These are phyloP conservation scores for Cnemophilus loriae DNA, from an alignment of 2,113 vertebrate genomes.

Conservation along the genomic window DNA sequence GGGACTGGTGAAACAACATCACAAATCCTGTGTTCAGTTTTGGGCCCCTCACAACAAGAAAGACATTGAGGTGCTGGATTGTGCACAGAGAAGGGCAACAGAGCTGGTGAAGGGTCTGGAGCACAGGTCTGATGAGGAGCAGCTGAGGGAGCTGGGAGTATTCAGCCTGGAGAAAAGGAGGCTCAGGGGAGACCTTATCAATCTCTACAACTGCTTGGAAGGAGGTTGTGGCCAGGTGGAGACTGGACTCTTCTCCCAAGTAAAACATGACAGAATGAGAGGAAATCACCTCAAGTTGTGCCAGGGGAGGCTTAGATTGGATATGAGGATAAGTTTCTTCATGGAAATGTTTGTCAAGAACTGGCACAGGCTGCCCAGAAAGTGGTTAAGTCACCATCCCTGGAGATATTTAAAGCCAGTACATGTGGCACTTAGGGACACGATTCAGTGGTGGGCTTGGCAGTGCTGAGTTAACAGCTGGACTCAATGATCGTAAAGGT, in stretches of 20 bases:
- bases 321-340: neutral
- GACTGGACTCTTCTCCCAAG: neutral
- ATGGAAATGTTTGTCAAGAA: neutral
- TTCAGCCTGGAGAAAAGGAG: neutral
- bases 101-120: neutral
- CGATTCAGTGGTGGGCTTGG: neutral
- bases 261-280: neutral
- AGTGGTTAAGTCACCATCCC: neutral
- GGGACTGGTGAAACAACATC: neutral
- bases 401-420: neutral
- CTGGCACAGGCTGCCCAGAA: neutral
- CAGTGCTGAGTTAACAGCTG: neutral
- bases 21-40: neutral
- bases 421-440: neutral
- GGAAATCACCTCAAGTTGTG: neutral
- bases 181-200: neutral
- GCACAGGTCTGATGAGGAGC: neutral
- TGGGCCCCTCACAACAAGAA: neutral
- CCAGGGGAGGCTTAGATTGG: neutral
- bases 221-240: neutral
- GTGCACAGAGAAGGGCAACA: neutral
- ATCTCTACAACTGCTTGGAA: neutral
- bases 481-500: neutral
- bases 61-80: neutral
- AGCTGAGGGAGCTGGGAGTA: neutral